Conservation (phyloP, 2,797 vertebrate species). For the Karalla daura region DNA sequence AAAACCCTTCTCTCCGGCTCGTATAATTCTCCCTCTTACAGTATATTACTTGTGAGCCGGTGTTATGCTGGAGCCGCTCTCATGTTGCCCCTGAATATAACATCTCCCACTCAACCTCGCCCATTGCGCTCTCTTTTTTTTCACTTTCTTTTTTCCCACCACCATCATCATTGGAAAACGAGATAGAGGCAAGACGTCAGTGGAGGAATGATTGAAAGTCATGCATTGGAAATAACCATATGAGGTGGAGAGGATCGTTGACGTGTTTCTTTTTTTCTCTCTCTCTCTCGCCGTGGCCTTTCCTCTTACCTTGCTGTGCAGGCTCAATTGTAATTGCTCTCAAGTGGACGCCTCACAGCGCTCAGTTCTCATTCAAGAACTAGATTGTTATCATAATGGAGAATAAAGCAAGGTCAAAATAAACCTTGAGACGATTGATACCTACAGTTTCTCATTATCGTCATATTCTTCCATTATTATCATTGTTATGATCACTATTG, state of each 20-base stretch:
- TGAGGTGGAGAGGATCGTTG: background rate
- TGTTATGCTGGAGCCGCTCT: slow-evolving; percentile 26
- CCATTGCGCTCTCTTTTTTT: slow-evolving; percentile 6
- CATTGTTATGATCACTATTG: background rate
- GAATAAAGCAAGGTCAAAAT: too few relatives aligned
- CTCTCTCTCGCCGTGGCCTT: background rate
- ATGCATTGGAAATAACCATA: background rate
- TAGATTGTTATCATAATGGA: background rate
- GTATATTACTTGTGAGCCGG: slow-evolving; percentile 48
- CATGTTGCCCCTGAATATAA: slow-evolving; percentile 35
- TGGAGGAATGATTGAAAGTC: background rate
- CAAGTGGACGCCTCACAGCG: background rate
- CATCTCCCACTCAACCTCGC: slow-evolving; percentile 29
- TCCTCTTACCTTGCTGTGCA: background rate
- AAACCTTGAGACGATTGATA: too few relatives aligned
- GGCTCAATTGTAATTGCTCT: background rate
- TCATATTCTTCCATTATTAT: background rate
- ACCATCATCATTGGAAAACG: background rate
- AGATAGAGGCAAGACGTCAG: background rate
- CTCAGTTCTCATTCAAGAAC: background rate
- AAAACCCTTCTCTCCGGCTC: slow-evolving; percentile 37
- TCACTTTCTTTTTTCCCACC: background rate
- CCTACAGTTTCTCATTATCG: too few relatives aligned
- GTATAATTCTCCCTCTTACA: slow-evolving; percentile 40
- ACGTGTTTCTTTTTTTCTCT: too few relatives aligned